A percentile compares a stretch with the other conserved stretches of the same genome.
phyloP scores from a whole-genome alignment of 2,797 vertebrate genomes.

The Pampus argenteus region DNA sequence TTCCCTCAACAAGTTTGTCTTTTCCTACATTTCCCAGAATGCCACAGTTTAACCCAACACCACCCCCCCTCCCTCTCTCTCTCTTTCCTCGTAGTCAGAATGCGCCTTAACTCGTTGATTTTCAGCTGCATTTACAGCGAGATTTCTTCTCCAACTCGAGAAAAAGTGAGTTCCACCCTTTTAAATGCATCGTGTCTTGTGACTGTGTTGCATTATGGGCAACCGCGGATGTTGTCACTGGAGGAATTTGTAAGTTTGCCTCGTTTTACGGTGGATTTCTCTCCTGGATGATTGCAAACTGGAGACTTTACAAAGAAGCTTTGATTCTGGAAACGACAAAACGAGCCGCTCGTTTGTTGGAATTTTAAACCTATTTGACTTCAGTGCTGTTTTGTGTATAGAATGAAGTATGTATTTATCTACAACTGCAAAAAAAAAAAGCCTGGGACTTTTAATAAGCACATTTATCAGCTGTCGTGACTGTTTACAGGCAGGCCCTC shows the following conservation, averaged over 20 bases:
- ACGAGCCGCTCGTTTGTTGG: neutral
- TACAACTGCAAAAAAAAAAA: no score
- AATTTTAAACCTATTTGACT: neutral
- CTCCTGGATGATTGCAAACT: neutral
- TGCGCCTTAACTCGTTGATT: slow-evolving; percentile 40
- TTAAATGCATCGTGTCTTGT: slow-evolving; percentile 2
- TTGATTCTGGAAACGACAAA: slow-evolving; percentile 1
- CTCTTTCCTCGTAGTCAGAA: slow-evolving; percentile 1
- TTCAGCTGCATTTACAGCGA: slow-evolving; percentile 20
- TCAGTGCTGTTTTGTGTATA: neutral
- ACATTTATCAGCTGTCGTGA: neutral
- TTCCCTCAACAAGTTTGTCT: neutral
- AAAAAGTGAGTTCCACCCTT: neutral
- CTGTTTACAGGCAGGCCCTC: neutral
- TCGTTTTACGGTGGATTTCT: neutral
- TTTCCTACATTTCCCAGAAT: slow-evolving; percentile 59
- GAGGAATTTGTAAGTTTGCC: neutral
- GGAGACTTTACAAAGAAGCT: slow-evolving; percentile 11
- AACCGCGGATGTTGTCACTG: neutral
- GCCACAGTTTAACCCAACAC: slow-evolving; percentile 8
- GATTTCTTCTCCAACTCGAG: neutral
- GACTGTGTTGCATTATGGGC: slow-evolving; percentile 10
- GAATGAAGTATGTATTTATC: neutral
- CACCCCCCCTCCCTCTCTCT: neutral
- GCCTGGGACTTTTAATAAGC: neutral